These are phyloP conservation scores for Drosophila yakuba DNA, from an alignment of 1,140 invertebrate genomes.

Conservation along the genomic window DNA sequence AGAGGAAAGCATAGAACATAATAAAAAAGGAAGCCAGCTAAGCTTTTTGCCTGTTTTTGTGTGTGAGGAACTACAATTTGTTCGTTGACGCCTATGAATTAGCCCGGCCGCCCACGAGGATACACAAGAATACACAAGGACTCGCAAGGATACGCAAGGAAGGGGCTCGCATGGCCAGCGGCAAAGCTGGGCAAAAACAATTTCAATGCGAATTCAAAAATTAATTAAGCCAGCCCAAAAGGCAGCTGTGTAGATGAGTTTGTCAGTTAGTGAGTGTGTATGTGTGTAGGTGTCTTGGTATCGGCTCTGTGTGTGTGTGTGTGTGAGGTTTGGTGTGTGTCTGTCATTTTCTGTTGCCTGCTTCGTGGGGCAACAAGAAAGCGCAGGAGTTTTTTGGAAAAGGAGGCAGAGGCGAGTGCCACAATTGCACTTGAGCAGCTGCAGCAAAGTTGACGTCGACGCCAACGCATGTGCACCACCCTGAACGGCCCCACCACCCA, in stretches of 20 bases:
- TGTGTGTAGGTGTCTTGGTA: not conserved
- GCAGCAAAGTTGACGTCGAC: constrained; percentile 46
- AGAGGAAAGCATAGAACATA: not conserved
- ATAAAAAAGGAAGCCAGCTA: constrained; percentile 21
- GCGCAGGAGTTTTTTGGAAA: not conserved
- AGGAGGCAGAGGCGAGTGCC: constrained; percentile 3
- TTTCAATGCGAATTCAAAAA: constrained; percentile 77
- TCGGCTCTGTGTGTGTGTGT: not conserved
- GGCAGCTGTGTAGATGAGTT: constrained; percentile 21
- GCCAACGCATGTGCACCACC: constrained; percentile 42
- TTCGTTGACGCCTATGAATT: constrained; percentile 73
- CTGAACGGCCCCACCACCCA: not conserved
- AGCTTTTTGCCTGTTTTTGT: constrained; percentile 27
- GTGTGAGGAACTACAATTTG: constrained; percentile 71
- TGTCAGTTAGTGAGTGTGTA: not conserved
- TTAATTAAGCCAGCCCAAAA: constrained; percentile 69
- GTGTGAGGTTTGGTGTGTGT: constrained; percentile 18
- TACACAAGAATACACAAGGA: constrained; percentile 33
- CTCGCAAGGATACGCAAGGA: constrained; percentile 19
- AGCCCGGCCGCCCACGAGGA: constrained; percentile 45
- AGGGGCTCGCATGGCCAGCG: constrained; percentile 36
- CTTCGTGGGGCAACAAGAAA: constrained; percentile 21
- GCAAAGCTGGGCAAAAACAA: constrained; percentile 65
- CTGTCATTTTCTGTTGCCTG: constrained; percentile 54
- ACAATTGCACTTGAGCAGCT: constrained; percentile 76